Conservation (phyloP, 2,797 vertebrate species). For the Pogoniulus pusillus region DNA sequence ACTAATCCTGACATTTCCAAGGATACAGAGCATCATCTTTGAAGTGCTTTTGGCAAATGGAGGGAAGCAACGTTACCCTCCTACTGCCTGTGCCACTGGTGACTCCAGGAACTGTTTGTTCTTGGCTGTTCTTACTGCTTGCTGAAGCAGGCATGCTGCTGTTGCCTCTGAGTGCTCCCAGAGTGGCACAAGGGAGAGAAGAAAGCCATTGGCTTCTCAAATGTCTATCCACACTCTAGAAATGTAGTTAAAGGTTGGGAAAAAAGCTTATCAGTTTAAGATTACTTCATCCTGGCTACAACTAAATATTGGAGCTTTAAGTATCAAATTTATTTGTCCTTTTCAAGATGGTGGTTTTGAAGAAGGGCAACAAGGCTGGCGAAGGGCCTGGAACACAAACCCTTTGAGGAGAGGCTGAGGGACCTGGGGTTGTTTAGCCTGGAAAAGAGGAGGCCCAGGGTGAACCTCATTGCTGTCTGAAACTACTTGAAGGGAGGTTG, state of each 20-base stretch:
- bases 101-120: background rate
- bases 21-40: background rate
- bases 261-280: background rate
- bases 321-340: background rate
- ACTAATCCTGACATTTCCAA: background rate
- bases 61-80: background rate
- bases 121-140: background rate
- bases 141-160: background rate
- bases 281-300: background rate
- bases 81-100: background rate
- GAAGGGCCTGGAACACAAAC: no score
- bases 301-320: background rate
- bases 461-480: no score
- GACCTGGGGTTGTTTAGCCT: no score
- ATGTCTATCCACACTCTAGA: background rate
- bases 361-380: no score
- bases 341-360: background rate
- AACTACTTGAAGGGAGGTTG: no score
- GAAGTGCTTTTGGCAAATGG: background rate
- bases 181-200: background rate
- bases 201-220: background rate
- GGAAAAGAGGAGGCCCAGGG: no score
- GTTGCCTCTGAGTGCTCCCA: background rate
- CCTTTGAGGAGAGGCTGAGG: no score
- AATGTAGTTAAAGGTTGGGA: background rate